Evolutionary conservation across 2,113 vertebrate genomes (phyloP).

Genomic region (Tylochromis polylepis): DNA sequence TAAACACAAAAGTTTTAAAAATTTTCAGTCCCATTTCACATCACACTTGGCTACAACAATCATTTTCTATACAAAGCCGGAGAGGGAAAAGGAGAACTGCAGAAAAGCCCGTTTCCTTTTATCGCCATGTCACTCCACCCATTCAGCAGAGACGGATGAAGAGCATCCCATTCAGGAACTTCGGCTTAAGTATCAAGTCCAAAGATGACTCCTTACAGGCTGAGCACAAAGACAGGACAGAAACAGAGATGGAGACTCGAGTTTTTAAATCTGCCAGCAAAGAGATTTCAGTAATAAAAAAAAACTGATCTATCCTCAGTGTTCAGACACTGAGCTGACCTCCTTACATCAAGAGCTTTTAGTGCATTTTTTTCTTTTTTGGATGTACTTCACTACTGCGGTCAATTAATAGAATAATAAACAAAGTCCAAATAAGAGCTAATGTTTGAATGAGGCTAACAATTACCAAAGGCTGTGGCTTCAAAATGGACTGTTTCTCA

Average conservation of each 20-base stretch:
- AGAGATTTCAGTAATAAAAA: neutral
- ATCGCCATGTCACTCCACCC: conserved; percentile 3
- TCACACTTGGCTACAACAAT: neutral
- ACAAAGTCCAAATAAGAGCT: conserved; percentile 4
- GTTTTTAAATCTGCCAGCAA: conserved; percentile 4
- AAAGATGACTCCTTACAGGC: conserved; percentile 52
- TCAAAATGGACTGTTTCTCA: neutral
- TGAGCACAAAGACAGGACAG: conserved; percentile 45
- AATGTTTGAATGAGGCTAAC: neutral
- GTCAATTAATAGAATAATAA: conserved; percentile 18
- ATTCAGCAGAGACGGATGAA: conserved; percentile 24
- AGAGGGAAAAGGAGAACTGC: neutral
- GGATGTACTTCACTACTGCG: neutral
- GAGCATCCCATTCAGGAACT: conserved; percentile 6
- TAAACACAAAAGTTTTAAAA: conserved; percentile 1
- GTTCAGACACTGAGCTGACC: neutral
- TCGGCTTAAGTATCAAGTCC: conserved; percentile 27
- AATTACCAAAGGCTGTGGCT: neutral
- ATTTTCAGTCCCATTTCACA: neutral
- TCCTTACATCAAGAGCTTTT: neutral
- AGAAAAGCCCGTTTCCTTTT: conserved; percentile 14
- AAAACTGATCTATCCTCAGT: neutral
- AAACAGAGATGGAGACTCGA: conserved; percentile 13
- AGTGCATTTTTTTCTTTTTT: neutral
- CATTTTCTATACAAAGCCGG: conserved; percentile 17